Evolutionary conservation across 2,888 invertebrate genomes (phyloP).

Genomic region (Ochropleura leucogaster): DNA sequence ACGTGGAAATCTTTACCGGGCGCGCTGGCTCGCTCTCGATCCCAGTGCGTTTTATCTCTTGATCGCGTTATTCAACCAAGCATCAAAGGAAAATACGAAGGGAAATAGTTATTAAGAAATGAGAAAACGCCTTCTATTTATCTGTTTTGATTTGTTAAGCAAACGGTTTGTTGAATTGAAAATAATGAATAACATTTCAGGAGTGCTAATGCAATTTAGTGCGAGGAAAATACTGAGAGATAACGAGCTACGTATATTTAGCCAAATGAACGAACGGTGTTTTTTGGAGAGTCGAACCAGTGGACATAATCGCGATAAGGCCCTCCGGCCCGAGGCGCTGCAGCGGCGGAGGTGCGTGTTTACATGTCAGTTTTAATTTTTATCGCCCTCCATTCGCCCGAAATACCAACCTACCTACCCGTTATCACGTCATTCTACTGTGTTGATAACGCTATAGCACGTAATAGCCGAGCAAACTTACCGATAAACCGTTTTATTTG

Average conservation of each 20-base stretch:
- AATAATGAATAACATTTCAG: slow-evolving; percentile 47
- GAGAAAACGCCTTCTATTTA: slow-evolving; percentile 81
- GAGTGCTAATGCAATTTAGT: slow-evolving; percentile 24
- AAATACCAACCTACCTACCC: slow-evolving; percentile 79
- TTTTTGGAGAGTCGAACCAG: slow-evolving; percentile 65
- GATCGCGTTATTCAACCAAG: slow-evolving; percentile 88
- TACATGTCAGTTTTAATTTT: slow-evolving; percentile 83
- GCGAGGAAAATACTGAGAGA: slow-evolving; percentile 25
- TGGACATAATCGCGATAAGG: slow-evolving; percentile 74
- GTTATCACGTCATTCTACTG: slow-evolving; percentile 83
- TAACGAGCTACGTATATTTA: slow-evolving; percentile 39
- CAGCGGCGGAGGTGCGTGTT: slow-evolving; percentile 76
- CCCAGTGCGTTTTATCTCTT: slow-evolving; percentile 86
- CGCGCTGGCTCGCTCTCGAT: slow-evolving; percentile 77
- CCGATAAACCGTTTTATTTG: slow-evolving; percentile 73
- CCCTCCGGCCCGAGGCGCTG: slow-evolving; percentile 73
- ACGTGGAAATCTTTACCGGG: slow-evolving; percentile 78
- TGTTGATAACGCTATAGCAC: slow-evolving; percentile 82
- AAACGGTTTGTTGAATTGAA: slow-evolving; percentile 71
- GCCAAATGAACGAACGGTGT: slow-evolving; percentile 48
- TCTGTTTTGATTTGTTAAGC: slow-evolving; percentile 79
- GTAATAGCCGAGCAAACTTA: slow-evolving; percentile 77
- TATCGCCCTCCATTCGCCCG: slow-evolving; percentile 81
- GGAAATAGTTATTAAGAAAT: slow-evolving; percentile 82
- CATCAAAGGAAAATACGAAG: slow-evolving; percentile 86